phyloP scores from a whole-genome alignment of 2,797 vertebrate genomes.

The Helicolenus hilgendorfi region DNA sequence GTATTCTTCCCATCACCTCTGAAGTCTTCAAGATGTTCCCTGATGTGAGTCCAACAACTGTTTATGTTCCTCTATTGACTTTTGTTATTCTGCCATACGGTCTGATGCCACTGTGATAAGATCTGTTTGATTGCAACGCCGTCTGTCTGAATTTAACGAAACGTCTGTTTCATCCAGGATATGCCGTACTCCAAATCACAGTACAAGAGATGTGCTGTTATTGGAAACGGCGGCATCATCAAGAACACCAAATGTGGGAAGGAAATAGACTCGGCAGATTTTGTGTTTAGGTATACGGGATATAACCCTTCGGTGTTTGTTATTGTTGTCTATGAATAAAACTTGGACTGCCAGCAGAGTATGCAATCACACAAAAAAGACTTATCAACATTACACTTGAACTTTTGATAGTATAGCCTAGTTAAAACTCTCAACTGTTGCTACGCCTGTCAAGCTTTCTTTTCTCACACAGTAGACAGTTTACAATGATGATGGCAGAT shows the following conservation, averaged over 20 bases:
- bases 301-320: background rate
- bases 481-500: background rate
- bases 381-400: background rate
- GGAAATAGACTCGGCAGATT: conserved; percentile 97
- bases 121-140: background rate
- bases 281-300: conserved; percentile 94
- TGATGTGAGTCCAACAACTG: conserved; percentile 90
- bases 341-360: background rate
- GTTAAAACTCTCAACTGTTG: background rate
- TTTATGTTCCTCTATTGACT: background rate
- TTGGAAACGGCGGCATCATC: conserved; percentile 98
- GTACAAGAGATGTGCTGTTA: conserved; percentile 98
- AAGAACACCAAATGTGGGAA: conserved; percentile 97
- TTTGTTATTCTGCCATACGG: background rate
- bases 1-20: conserved; percentile 94
- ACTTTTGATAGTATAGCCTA: no score
- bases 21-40: conserved; percentile 99
- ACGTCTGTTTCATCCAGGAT: conserved; percentile 88
- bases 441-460: background rate
- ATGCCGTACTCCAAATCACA: conserved; percentile 98
- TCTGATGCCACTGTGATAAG: background rate
- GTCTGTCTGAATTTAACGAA: conserved; percentile 7
- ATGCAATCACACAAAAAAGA: background rate
- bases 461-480: background rate
- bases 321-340: background rate